These are phyloP conservation scores for Coecobrya sp. DNA, from an alignment of 2,888 invertebrate genomes.

Conservation along the genomic window DNA sequence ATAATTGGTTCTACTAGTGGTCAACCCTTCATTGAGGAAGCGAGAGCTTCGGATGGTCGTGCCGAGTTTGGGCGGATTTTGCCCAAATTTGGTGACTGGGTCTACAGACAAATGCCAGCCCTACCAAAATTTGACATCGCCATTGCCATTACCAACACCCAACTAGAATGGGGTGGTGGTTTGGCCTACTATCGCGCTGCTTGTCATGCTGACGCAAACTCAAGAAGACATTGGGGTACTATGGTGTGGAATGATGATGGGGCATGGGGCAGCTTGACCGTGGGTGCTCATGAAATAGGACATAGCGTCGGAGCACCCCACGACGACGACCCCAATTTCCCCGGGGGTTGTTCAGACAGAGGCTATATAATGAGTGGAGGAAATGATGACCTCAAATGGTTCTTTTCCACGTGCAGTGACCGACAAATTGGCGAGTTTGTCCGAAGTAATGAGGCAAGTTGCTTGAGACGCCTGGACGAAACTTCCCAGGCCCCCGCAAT, in stretches of 20 bases:
- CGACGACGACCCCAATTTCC: conserved; percentile 76
- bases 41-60: conserved; percentile 77
- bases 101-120: conserved; percentile 57
- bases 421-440: conserved; percentile 71
- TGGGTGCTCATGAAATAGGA: conserved; percentile 82
- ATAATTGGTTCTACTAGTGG: conserved; percentile 63
- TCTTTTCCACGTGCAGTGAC: conserved; percentile 82
- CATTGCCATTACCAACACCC: conserved; percentile 70
- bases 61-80: conserved; percentile 80
- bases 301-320: conserved; percentile 83
- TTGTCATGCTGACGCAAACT: conserved; percentile 60
- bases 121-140: conserved; percentile 80
- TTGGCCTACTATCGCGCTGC: conserved; percentile 76
- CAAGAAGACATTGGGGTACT: conserved; percentile 54
- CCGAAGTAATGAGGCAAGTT: conserved; percentile 65
- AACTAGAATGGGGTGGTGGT: conserved; percentile 83
- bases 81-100: conserved; percentile 68
- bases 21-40: conserved; percentile 83
- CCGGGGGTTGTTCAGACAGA: conserved; percentile 67
- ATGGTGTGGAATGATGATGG: conserved; percentile 80
- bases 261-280: conserved; percentile 72
- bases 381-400: conserved; percentile 73
- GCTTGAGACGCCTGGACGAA: conserved; percentile 68
- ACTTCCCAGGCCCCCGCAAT: not conserved
- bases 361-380: conserved; percentile 82